Evolutionary conservation across 2,797 vertebrate species (phyloP), one percentile per base, ranked within the genome.

Genomic region (Enteromius trimaculatus): DNA sequence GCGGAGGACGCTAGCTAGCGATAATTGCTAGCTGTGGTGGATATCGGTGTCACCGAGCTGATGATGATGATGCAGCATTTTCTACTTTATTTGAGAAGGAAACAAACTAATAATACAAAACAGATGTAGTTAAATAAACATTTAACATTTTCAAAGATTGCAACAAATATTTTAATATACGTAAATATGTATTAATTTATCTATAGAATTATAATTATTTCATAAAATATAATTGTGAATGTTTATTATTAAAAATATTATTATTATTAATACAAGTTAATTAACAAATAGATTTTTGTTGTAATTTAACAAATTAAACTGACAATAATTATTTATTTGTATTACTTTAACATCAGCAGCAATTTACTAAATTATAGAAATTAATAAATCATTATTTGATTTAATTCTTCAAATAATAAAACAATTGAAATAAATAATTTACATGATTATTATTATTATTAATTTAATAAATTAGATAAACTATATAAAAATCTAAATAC

Each of bases 11-110:
- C 65, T 53, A 44, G 53, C 69, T 6, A 26, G 53, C 3, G 11
- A 70, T 60, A 81, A 44, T 16, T 26, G 42, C 23, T 49, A 39
- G 34, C 31, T 42, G n/a, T 29, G 23, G 44, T 74, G 79, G 89
- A 89, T 90, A 83, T 84, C 86, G 55, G 81, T 90, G 81, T 90
- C 84, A 81, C 86, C 80, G 88, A 90, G 87, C 83, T 91, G 91
- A 91, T 87, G 88, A 83, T 87, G 62, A 83, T 87, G 62, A 89
- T 86, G 64, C 55, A n/a, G 60, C 1, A 14, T 29, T 29, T 49
- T 55, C 86, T 68, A 29, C 58, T 79, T 81, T 82, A 80, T 70
- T 23, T 55, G 3, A n/a, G 34, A 55, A 21, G 16, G 26, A 84
- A 85, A 88, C 85, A 86, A 71, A 17, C 23, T 26, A 6, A 60